phyloP scores from a whole-genome alignment of 1,140 invertebrate genomes.

The Brachystomella parvula region DNA sequence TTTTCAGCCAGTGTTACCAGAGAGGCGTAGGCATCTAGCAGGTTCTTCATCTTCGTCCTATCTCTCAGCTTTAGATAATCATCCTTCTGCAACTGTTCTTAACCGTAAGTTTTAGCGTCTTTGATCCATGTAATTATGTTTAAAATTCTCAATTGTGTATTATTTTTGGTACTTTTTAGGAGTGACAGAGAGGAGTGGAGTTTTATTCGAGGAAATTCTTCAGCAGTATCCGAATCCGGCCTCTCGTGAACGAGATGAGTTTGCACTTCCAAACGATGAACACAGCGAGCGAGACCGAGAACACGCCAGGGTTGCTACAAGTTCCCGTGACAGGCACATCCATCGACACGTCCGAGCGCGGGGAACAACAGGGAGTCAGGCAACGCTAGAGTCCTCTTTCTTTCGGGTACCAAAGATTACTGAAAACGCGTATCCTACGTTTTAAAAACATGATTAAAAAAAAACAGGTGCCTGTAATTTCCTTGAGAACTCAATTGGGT shows the following conservation, averaged over 20 bases:
- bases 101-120: conserved; percentile 16
- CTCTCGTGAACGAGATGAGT: background rate
- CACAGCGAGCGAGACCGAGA: background rate
- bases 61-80: conserved; percentile 13
- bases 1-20: background rate
- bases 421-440: background rate
- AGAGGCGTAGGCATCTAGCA: background rate
- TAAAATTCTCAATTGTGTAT: background rate
- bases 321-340: background rate
- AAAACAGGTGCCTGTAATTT: conserved; percentile 2
- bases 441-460: background rate
- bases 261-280: background rate
- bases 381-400: background rate
- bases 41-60: background rate
- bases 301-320: no score
- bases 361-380: background rate
- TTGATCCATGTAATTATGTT: background rate
- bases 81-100: conserved; percentile 5
- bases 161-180: background rate
- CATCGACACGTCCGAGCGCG: background rate
- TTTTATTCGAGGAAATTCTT: conserved; percentile 14
- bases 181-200: conserved; percentile 7
- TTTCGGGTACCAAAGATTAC: background rate
- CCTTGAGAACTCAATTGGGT: conserved; percentile 23
- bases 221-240: conserved; percentile 10